A percentile compares a stretch with the other conserved stretches of the same genome.
phyloP scores from a whole-genome alignment of 2,888 invertebrate species.

The Gryllus longicercus region DNA sequence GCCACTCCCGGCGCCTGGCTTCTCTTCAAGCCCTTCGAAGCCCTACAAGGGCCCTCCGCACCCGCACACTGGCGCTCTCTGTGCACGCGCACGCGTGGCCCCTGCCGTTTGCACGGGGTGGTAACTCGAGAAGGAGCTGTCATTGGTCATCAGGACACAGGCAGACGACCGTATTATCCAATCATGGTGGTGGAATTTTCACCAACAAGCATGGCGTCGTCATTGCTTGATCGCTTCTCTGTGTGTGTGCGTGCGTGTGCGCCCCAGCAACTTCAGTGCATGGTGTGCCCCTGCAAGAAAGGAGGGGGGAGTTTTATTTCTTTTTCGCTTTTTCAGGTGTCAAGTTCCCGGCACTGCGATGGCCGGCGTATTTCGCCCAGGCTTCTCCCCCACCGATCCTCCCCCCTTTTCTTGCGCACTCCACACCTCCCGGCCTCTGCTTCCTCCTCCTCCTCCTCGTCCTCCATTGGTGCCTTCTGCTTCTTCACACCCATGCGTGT shows the following conservation, averaged over 20 bases:
- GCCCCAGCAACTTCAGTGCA: background rate
- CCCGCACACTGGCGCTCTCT: background rate
- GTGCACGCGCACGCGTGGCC: background rate
- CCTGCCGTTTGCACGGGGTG: background rate
- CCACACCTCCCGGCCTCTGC: background rate
- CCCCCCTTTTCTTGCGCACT: background rate
- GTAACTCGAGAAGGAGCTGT: background rate
- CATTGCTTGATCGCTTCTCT: background rate
- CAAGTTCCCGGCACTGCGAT: background rate
- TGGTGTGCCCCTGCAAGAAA: background rate
- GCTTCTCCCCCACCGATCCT: background rate
- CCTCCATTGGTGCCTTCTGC: background rate
- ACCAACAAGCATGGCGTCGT: background rate
- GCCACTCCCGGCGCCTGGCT: background rate
- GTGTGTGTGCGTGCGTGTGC: background rate
- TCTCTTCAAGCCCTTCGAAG: constrained; percentile 1
- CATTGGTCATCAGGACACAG: constrained; percentile 3
- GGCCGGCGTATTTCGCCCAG: background rate
- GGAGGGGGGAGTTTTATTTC: background rate
- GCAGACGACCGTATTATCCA: background rate
- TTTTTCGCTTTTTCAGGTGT: background rate
- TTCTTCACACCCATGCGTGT: background rate
- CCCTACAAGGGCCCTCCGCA: background rate
- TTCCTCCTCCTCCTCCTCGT: background rate
- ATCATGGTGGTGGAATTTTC: background rate